Evolutionary conservation across 2,113 vertebrate species (phyloP).

Genomic region (Equus quagga): DNA sequence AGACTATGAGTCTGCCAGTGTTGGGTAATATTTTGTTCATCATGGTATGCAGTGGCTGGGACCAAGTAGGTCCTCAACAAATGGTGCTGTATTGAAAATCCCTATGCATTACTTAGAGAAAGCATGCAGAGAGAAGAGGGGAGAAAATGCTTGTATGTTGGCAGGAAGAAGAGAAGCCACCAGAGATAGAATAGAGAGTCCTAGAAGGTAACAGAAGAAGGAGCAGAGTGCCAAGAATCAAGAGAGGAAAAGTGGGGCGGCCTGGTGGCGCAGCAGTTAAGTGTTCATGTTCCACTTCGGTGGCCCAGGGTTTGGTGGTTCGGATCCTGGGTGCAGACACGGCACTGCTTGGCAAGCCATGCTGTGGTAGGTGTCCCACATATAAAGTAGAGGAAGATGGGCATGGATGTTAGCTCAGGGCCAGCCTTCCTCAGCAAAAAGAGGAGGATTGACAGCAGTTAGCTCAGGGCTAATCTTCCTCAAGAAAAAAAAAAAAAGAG

Average conservation of each 20-base stretch:
- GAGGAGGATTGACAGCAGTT: no score
- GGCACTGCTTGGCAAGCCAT: no score
- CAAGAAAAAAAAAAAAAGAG: neutral
- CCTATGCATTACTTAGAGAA: neutral
- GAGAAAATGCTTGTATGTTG: neutral
- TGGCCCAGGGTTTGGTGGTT: no score
- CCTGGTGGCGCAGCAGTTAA: no score
- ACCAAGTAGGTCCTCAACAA: neutral
- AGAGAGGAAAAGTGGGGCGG: neutral
- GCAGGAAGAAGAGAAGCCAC: neutral
- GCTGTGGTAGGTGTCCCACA: no score
- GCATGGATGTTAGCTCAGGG: no score
- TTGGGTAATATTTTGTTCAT: neutral
- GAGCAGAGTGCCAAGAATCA: neutral
- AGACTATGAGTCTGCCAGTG: neutral
- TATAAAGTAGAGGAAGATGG: no score
- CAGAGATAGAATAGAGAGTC: neutral
- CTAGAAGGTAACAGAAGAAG: neutral
- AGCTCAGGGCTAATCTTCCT: no score
- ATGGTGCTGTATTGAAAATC: neutral
- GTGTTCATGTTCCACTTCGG: no score
- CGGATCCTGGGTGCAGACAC: no score
- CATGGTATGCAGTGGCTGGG: neutral
- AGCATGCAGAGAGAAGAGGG: neutral
- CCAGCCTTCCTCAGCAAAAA: no score